Evolutionary conservation across 1,140 invertebrate species (phyloP).

Genomic region (Lepidotrigona ventralis): DNA sequence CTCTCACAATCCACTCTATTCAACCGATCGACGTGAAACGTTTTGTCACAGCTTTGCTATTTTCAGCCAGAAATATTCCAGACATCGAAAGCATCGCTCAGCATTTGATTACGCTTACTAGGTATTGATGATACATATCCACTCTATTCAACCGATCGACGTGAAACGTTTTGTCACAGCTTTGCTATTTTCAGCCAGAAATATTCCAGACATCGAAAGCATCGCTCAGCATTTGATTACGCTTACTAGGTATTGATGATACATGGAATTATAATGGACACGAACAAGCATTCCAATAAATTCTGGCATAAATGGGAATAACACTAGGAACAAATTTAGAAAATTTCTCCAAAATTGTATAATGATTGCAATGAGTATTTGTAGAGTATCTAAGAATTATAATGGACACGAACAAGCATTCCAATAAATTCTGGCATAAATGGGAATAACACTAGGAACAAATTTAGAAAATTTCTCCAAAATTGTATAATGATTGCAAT

Average conservation of each 20-base stretch:
- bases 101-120: neutral
- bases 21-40: conserved; percentile 5
- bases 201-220: too few relatives aligned
- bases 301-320: neutral
- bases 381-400: too few relatives aligned
- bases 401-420: neutral
- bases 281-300: neutral
- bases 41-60: conserved; percentile 1
- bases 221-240: too few relatives aligned
- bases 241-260: neutral
- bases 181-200: neutral
- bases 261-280: neutral
- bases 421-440: neutral
- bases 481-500: too few relatives aligned
- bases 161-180: conserved; percentile 10
- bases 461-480: neutral
- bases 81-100: too few relatives aligned
- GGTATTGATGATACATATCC: conserved; percentile 4
- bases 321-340: neutral
- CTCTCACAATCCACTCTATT: conserved; percentile 45
- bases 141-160: conserved; percentile 22
- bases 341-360: neutral
- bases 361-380: too few relatives aligned
- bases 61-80: neutral
- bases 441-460: neutral